phyloP scores from a whole-genome alignment of 2,113 vertebrate species.

The Pelmatolapia mariae region DNA sequence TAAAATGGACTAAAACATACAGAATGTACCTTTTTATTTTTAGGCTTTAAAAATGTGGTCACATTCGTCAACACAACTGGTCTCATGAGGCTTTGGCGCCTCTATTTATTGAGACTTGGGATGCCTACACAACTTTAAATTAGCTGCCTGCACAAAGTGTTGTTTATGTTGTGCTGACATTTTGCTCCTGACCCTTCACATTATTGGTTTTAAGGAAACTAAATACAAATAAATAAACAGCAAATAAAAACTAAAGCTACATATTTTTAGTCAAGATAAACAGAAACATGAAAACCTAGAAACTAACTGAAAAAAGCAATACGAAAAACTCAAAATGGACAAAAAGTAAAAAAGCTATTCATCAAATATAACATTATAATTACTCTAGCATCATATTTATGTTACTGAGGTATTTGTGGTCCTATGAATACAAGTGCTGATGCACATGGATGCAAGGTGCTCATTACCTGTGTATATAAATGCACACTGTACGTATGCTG shows the following conservation, averaged over 20 bases:
- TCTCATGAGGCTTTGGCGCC: background rate
- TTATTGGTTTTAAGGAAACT: background rate
- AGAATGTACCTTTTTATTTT: background rate
- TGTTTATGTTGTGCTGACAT: background rate
- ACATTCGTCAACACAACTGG: background rate
- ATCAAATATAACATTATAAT: background rate
- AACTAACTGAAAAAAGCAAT: background rate
- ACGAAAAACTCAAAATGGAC: background rate
- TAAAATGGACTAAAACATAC: background rate
- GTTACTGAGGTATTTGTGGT: background rate
- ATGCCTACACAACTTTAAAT: background rate
- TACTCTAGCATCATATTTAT: background rate
- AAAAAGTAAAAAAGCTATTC: background rate
- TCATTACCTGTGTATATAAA: background rate
- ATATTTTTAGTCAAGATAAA: background rate
- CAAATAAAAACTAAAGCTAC: background rate
- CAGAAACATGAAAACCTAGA: background rate
- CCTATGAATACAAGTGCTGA: background rate
- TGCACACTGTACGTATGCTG: background rate
- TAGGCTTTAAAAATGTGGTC: background rate
- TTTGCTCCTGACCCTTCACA: background rate
- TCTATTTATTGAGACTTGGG: background rate
- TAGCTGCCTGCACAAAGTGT: background rate
- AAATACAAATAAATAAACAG: background rate
- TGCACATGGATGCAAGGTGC: background rate